Conservation (phyloP, 2,888 invertebrate species). For the Leptinotarsa tumamoca region DNA sequence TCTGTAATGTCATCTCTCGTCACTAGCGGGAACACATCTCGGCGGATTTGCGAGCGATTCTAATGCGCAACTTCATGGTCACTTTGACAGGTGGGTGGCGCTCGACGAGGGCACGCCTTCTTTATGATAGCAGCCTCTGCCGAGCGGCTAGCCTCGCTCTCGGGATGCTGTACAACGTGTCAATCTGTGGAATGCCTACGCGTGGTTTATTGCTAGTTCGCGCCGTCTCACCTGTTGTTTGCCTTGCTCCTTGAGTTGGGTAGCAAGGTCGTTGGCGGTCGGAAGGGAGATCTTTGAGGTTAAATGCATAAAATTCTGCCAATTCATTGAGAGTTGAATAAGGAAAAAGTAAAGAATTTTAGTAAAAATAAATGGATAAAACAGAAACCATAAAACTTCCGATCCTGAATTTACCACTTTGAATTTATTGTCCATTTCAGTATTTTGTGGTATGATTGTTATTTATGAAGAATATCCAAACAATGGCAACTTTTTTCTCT, state of each 20-base stretch:
- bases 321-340: neutral
- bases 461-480: too few relatives aligned
- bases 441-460: too few relatives aligned
- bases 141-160: constrained; percentile 60
- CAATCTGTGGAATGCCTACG: constrained; percentile 52
- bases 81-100: constrained; percentile 66
- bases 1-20: constrained; percentile 65
- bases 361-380: too few relatives aligned
- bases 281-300: neutral
- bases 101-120: constrained; percentile 56
- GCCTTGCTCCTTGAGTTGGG: constrained; percentile 28
- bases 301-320: neutral
- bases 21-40: constrained; percentile 63
- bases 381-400: too few relatives aligned
- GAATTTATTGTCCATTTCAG: too few relatives aligned
- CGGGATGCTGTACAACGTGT: constrained; percentile 51
- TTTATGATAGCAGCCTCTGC: constrained; percentile 60
- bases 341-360: too few relatives aligned
- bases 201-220: constrained; percentile 54
- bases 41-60: constrained; percentile 52
- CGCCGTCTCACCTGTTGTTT: constrained; percentile 52
- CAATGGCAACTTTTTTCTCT: too few relatives aligned
- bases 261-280: constrained; percentile 24
- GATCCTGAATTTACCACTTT: too few relatives aligned
- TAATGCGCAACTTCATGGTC: constrained; percentile 65